A percentile compares a stretch with the other conserved stretches of the same genome.
These are phyloP conservation scores for Drosophila melanica DNA, from an alignment of 1,140 invertebrate genomes.

Conservation along the genomic window DNA sequence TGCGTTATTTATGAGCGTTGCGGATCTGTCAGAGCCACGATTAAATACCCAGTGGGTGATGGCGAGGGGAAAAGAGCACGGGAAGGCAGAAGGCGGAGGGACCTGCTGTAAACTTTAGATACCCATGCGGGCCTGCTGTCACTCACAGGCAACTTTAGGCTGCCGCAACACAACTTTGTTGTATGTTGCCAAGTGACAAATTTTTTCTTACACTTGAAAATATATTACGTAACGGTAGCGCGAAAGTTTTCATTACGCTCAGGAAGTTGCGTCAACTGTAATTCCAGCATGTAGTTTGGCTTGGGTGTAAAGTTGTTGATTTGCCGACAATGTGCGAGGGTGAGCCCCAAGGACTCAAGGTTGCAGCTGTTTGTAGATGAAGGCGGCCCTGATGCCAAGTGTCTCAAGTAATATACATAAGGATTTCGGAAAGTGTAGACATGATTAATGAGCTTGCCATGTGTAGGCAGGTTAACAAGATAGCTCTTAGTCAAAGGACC, in stretches of 20 bases:
- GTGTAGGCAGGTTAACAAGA: conserved; percentile 35
- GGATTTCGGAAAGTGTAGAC: conserved; percentile 34
- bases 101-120: conserved; percentile 27
- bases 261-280: conserved; percentile 35
- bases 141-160: conserved; percentile 18
- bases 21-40: conserved; percentile 38
- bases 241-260: conserved; percentile 56
- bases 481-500: conserved; percentile 39
- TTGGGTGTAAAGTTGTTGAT: conserved; percentile 42
- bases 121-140: conserved; percentile 16
- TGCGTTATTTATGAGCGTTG: conserved; percentile 64
- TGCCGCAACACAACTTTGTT: conserved; percentile 23
- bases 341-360: conserved; percentile 16
- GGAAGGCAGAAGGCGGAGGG: background rate
- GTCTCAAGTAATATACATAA: conserved; percentile 21
- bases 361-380: no score
- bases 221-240: conserved; percentile 55
- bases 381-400: conserved; percentile 4
- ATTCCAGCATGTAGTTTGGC: conserved; percentile 49
- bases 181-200: conserved; percentile 57
- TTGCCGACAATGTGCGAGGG: conserved; percentile 42
- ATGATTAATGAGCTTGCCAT: conserved; percentile 42
- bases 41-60: conserved; percentile 58
- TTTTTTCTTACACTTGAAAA: conserved; percentile 54
- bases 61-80: background rate